Conservation (phyloP, 2,113 vertebrate species). For the Pollimyrus isidori region DNA sequence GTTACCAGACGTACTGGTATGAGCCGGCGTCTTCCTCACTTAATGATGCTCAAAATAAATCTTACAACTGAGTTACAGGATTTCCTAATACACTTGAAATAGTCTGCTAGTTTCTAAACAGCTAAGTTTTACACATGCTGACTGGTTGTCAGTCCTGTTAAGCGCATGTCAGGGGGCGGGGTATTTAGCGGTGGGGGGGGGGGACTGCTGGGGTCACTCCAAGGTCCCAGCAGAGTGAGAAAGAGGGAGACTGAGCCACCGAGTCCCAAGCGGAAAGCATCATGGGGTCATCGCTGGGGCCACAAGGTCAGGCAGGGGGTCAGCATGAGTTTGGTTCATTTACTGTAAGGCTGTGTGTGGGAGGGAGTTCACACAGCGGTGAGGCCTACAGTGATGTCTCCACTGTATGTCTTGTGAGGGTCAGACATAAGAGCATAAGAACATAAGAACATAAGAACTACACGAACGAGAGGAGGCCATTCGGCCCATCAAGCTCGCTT, state of each 20-base stretch:
- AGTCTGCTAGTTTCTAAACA: background rate
- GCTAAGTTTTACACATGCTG: background rate
- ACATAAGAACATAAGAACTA: too few species aligned
- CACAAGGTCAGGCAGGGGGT: background rate
- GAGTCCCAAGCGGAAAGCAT: background rate
- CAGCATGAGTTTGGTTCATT: background rate
- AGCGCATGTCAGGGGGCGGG: background rate
- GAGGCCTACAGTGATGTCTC: background rate
- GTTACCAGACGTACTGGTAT: background rate
- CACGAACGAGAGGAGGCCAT: too few species aligned
- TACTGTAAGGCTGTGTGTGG: background rate
- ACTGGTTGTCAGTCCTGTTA: background rate
- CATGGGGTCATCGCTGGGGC: background rate
- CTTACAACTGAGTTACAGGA: background rate
- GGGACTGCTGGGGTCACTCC: background rate
- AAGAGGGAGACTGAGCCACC: background rate
- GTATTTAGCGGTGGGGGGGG: background rate
- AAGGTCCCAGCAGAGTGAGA: background rate
- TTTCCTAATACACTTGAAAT: background rate
- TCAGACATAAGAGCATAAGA: too few species aligned
- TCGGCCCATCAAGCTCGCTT: too few species aligned
- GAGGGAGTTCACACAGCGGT: background rate
- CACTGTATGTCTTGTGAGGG: background rate
- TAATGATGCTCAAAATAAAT: background rate
- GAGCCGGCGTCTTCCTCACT: background rate